Evolutionary conservation across 1,140 invertebrate species (phyloP), one percentile per base, ranked within the genome.

Genomic region (Pseudoatta argentina): DNA sequence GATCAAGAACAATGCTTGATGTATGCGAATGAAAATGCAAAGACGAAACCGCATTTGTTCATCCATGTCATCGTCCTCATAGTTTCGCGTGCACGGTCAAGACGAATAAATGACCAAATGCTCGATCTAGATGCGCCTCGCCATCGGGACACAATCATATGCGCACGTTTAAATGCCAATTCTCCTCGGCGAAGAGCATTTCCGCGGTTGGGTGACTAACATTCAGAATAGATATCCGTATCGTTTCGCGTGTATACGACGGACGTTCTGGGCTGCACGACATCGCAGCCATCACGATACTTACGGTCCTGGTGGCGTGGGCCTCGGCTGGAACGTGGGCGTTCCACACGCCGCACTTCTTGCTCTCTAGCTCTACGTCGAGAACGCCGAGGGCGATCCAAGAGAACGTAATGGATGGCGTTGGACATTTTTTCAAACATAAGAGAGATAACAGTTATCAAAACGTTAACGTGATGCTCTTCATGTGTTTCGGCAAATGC

Each of bases 291-390:
- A 81, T 34, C 66, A 16, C 21, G 59, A 71, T 86, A 79, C 63
- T 83, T 88, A 86, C 87, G 85, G 88, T 85, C 87, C 83, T 88
- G 76, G 21, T 88, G 61, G 86, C 88, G 91, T 91, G 86, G 90
- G 91, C 77, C 79, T 59, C 51, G 59, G 61, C 51, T 75, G 66
- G 87, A 51, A 51, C 90, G 91, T 92, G 67, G 91, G 91, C 87
- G 91, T 91, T 24, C 57, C 75, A 76, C 73, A 44, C 39, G 87
- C 82, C 76, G 61, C 85, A 85, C 79, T 86, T 76, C 89, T 72
- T 27, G 64, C 57, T 77, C 57, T 72, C 59, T 64, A 87, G 30
- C 53, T 64, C 63, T 71, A 61, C 59, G 14, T 12, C 44, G 27
- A 61, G 67, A 61, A 85, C 75, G 75, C 75, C 75, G 59, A 64